Conservation (phyloP, 2,888 invertebrate genomes). For the Drosophila anomelani region DNA sequence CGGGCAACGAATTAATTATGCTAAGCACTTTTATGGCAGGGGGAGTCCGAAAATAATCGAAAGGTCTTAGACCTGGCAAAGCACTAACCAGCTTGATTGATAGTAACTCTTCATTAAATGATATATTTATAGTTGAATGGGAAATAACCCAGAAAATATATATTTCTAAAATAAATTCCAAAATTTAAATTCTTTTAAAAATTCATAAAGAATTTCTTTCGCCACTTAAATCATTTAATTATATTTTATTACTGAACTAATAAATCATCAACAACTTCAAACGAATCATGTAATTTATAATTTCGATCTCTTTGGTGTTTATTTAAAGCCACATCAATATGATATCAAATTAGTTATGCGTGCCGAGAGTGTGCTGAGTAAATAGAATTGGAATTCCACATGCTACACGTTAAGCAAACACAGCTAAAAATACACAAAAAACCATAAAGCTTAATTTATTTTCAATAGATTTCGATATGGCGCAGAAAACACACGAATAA, state of each 20-base stretch:
- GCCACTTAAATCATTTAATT: neutral
- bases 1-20: constrained; percentile 38
- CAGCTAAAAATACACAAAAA: constrained; percentile 13
- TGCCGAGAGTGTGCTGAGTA: constrained; percentile 9
- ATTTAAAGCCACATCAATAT: constrained; percentile 25
- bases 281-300: constrained; percentile 8
- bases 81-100: constrained; percentile 9
- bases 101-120: neutral
- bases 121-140: neutral
- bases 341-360: constrained; percentile 15
- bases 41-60: neutral
- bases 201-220: neutral
- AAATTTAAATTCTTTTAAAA: neutral
- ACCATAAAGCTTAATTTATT: constrained; percentile 7
- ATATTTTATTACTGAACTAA: neutral
- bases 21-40: constrained; percentile 15
- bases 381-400: constrained; percentile 12
- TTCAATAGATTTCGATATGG: neutral
- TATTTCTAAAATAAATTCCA: neutral
- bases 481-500: constrained; percentile 6
- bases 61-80: neutral
- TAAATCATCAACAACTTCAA: constrained; percentile 23
- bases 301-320: constrained; percentile 6
- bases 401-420: constrained; percentile 13
- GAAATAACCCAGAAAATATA: neutral